A percentile compares a stretch with the other conserved stretches of the same genome.
phyloP scores from a whole-genome alignment of 2,113 vertebrate genomes.

The Thunnus maccoyii region DNA sequence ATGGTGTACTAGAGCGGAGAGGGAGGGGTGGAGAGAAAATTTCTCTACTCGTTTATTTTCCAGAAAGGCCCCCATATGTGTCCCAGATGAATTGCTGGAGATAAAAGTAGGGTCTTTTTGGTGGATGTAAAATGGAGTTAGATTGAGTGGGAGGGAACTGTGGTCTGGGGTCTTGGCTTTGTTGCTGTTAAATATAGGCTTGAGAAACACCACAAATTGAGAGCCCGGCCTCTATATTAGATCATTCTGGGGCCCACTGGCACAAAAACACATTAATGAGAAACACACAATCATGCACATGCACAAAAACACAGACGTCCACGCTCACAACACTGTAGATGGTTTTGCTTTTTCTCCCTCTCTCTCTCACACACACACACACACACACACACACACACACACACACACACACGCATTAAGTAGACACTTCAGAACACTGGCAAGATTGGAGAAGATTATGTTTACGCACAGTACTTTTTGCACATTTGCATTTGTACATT shows the following conservation, averaged over 20 bases:
- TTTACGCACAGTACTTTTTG: too few species aligned
- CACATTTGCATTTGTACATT: too few species aligned
- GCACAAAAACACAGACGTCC: constrained; percentile 13
- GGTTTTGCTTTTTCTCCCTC: constrained; percentile 13
- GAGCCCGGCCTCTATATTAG: constrained; percentile 67
- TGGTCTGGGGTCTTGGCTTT: constrained; percentile 77
- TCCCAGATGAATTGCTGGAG: constrained; percentile 72
- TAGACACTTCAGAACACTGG: constrained; percentile 8
- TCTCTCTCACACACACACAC: neutral
- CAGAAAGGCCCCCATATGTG: constrained; percentile 71
- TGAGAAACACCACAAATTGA: constrained; percentile 78
- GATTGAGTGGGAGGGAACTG: constrained; percentile 74
- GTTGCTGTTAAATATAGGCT: constrained; percentile 81
- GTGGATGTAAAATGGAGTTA: constrained; percentile 67
- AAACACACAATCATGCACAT: constrained; percentile 53
- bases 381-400: too few species aligned
- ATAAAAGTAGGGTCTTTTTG: constrained; percentile 70
- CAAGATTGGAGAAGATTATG: neutral
- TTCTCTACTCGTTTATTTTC: constrained; percentile 64
- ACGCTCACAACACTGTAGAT: neutral
- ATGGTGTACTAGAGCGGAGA: constrained; percentile 24
- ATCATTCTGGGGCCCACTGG: constrained; percentile 62
- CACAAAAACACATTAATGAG: constrained; percentile 62
- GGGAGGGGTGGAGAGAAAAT: constrained; percentile 14
- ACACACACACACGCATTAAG: neutral